phyloP scores from a whole-genome alignment of 2,888 invertebrate species.

The Phymatocera aterrima region DNA sequence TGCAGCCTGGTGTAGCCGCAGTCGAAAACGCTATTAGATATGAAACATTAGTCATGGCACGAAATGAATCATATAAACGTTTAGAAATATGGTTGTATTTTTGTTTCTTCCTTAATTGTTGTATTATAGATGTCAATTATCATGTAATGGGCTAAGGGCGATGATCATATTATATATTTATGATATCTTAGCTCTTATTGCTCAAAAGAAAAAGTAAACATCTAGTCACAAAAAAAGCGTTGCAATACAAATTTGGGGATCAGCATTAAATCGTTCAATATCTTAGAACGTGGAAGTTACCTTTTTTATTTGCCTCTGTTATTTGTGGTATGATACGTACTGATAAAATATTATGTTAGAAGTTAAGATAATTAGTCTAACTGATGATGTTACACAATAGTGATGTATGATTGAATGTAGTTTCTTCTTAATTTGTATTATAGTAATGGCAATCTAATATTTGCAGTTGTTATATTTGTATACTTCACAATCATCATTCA shows the following conservation, averaged over 20 bases:
- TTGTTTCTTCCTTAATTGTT: not conserved
- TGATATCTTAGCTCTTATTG: not conserved
- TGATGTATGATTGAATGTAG: not conserved
- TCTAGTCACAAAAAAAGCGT: not conserved
- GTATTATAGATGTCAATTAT: constrained; percentile 33
- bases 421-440: not conserved
- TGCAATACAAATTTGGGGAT: not conserved
- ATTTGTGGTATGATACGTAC: not conserved
- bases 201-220: not conserved
- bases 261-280: constrained; percentile 4
- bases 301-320: not conserved
- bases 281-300: not conserved
- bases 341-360: no score
- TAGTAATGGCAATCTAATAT: not conserved
- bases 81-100: not conserved
- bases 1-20: no score
- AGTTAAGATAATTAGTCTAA: not conserved
- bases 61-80: not conserved
- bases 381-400: not conserved
- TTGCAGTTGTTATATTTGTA: not conserved
- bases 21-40: no score
- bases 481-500: not conserved
- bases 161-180: not conserved
- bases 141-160: not conserved
- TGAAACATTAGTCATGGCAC: no score